A percentile compares a stretch with the other conserved stretches of the same genome.
Conservation (phyloP, 1,140 invertebrate species). For the Harlomillsia oculata region DNA sequence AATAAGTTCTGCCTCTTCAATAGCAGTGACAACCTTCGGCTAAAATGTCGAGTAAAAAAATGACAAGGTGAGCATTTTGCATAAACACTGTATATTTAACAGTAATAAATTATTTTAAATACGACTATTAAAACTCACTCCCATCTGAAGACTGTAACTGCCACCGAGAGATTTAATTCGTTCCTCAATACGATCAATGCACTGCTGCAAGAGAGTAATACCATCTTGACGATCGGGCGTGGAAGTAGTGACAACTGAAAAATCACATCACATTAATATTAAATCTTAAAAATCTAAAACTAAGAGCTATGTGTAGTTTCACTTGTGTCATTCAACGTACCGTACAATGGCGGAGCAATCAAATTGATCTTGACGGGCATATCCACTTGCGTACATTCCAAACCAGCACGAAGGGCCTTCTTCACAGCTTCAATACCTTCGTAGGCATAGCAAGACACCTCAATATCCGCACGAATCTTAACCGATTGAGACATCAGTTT, state of each 20-base stretch:
- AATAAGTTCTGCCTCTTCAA: constrained; percentile 90
- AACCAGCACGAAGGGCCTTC: constrained; percentile 77
- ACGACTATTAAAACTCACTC: constrained; percentile 59
- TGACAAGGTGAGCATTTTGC: constrained; percentile 11
- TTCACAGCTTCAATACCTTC: constrained; percentile 99
- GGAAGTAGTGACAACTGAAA: constrained; percentile 84
- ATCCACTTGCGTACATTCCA: constrained; percentile 83
- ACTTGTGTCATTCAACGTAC: constrained; percentile 42
- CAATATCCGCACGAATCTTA: constrained; percentile 94
- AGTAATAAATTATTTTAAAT: background rate
- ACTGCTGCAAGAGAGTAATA: constrained; percentile 73
- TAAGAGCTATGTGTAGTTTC: constrained; percentile 10
- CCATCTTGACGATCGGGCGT: constrained; percentile 93
- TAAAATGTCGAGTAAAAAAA: too few relatives aligned
- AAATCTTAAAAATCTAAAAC: background rate
- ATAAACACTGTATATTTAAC: background rate
- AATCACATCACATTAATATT: background rate
- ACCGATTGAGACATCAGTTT: constrained; percentile 96
- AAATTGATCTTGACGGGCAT: constrained; percentile 98
- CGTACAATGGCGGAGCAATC: constrained; percentile 94
- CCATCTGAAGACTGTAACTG: constrained; percentile 89
- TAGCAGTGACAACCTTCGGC: constrained; percentile 96
- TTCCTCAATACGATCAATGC: constrained; percentile 75
- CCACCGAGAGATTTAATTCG: constrained; percentile 74
- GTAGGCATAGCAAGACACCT: constrained; percentile 96